Evolutionary conservation across 2,113 vertebrate species (phyloP).

Genomic region (Ginglymostoma cirratum): DNA sequence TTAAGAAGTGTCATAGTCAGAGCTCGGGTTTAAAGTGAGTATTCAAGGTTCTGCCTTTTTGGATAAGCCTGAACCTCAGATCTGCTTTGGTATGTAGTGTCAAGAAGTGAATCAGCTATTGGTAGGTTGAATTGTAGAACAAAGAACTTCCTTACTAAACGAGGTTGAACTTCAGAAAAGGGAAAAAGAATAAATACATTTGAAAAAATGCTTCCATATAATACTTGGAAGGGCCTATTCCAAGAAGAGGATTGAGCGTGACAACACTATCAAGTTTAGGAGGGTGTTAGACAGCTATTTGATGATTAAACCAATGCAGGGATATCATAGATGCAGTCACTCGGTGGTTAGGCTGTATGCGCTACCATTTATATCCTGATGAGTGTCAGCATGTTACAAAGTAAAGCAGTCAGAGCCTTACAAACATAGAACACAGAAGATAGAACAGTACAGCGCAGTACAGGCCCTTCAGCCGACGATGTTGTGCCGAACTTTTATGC

Average conservation of each 20-base stretch:
- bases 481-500: too few relatives aligned
- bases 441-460: too few relatives aligned
- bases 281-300: neutral
- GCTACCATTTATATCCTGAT: neutral
- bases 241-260: neutral
- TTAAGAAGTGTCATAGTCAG: neutral
- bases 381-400: neutral
- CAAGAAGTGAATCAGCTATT: neutral
- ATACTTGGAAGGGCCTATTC: neutral
- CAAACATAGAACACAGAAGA: neutral
- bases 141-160: neutral
- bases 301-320: neutral
- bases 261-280: neutral
- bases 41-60: neutral
- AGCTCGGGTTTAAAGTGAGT: neutral
- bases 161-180: neutral
- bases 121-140: neutral
- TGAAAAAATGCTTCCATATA: neutral
- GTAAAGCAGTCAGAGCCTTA: neutral
- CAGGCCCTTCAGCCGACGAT: too few relatives aligned
- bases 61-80: neutral
- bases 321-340: neutral
- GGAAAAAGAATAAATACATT: neutral
- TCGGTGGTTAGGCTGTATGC: neutral
- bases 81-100: neutral